Evolutionary conservation across 2,797 vertebrate species (phyloP), one percentile per base, ranked within the genome.

Genomic region (Pelochelys cantorii): DNA sequence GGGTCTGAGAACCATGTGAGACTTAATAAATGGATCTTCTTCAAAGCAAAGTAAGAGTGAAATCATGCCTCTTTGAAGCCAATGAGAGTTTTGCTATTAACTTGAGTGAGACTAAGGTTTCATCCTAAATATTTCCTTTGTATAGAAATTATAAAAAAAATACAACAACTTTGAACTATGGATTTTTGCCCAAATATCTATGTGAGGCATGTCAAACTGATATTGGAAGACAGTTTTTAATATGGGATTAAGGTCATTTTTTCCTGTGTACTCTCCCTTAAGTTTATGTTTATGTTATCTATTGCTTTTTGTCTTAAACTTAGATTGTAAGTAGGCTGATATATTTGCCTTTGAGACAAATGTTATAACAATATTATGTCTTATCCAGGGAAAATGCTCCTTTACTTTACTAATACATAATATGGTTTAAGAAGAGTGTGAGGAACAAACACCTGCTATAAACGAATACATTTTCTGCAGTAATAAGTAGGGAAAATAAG

Each of bases 391-490:
- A 75, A 84, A 90, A 37, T 11, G 0, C 11, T 83, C 29, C 75
- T 3, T 25, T 12, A n/a, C 2, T 78, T n/a, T 62, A 1, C 77
- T 91, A 82, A 86, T 57, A 53, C 3, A 20, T 6, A 80, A 60
- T 11, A 42, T 8, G 18, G 13, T n/a, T 88, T 85, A 81, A 65
- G 5, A 80, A 77, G 20, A 85, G 68, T 60, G 80, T 2, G 52
- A 42, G 15, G 90, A 84, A 92, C n/a, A 86, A 12, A 88, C 52
- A 86, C 57, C 84, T 27, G 18, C 56, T 84, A 75, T 20, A 95
- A 95, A 93, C 42, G 0, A 27, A 71, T 15, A 2, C 6, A 54
- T 92, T 92, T 90, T 20, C 77, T 88, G 53, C n/a, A 78, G 79
- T 81, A 86, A 71, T 12, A 93, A 94, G n/a, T 15, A 29, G 60